Conservation (phyloP, 2,113 vertebrate species). For the Garra rufa region DNA sequence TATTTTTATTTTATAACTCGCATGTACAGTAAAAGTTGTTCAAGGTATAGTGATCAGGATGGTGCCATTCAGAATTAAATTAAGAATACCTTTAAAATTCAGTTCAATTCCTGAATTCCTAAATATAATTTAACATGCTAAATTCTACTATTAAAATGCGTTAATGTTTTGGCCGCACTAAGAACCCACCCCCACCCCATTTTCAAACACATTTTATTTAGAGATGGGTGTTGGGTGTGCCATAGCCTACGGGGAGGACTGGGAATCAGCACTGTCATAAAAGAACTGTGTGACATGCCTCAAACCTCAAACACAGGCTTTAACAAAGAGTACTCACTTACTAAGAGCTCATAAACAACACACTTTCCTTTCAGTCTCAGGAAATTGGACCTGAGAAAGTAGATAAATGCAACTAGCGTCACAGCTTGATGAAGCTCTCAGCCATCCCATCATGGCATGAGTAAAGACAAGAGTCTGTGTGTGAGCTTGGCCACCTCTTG, state of each 20-base stretch:
- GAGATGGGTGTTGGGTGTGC: constrained; percentile 29
- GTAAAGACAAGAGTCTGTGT: constrained; percentile 20
- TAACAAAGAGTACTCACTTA: not conserved
- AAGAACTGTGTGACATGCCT: constrained; percentile 40
- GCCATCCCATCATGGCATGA: constrained; percentile 16
- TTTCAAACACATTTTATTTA: constrained; percentile 47
- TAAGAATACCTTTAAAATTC: too few species aligned
- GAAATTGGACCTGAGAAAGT: constrained; percentile 34
- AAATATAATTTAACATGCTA: not conserved
- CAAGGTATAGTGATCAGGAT: too few species aligned
- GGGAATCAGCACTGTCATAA: constrained; percentile 35
- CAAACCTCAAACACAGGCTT: not conserved
- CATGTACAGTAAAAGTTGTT: too few species aligned
- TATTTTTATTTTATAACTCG: too few species aligned
- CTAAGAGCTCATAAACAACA: constrained; percentile 6
- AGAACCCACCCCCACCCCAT: not conserved
- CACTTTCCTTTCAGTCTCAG: constrained; percentile 13
- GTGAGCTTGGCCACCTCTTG: constrained; percentile 46
- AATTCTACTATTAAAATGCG: not conserved
- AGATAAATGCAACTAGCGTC: constrained; percentile 2
- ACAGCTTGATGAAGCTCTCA: constrained; percentile 30
- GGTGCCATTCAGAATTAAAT: too few species aligned
- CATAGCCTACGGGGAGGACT: not conserved
- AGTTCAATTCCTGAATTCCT: too few species aligned
- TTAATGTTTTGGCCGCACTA: constrained; percentile 7